These are phyloP conservation scores for Lithophane leautieri DNA, from an alignment of 2,888 invertebrate genomes.

Conservation along the genomic window DNA sequence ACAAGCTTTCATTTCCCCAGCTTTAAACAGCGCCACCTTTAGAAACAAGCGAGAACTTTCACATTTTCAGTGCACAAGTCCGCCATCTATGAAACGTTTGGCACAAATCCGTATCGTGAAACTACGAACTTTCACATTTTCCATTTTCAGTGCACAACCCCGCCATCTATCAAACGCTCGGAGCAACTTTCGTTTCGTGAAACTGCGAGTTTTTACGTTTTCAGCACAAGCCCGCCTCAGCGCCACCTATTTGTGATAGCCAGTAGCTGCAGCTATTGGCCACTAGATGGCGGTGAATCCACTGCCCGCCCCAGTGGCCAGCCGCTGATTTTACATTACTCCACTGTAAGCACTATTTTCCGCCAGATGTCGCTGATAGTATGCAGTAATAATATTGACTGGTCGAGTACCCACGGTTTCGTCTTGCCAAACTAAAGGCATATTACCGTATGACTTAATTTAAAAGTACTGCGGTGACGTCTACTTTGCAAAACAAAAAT, in stretches of 20 bases:
- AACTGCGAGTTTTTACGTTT: not conserved
- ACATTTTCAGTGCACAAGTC: not conserved
- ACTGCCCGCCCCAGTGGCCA: no score
- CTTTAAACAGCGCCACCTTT: constrained; percentile 26
- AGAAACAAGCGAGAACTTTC: constrained; percentile 2
- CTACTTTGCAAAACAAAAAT: constrained; percentile 25
- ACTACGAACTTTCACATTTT: not conserved
- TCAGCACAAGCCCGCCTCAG: not conserved
- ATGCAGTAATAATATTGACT: constrained; percentile 76
- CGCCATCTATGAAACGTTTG: not conserved
- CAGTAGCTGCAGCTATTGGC: not conserved
- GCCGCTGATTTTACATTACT: not conserved
- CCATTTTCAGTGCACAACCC: not conserved
- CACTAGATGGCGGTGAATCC: constrained; percentile 41
- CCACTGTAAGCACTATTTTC: constrained; percentile 47
- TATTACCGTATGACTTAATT: constrained; percentile 44
- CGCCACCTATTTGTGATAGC: constrained; percentile 12
- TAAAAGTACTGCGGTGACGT: constrained; percentile 41
- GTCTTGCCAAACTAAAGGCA: constrained; percentile 56
- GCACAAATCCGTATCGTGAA: not conserved
- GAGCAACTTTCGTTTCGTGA: not conserved
- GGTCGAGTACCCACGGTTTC: constrained; percentile 51
- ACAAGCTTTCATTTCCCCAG: not conserved
- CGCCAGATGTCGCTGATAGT: constrained; percentile 68
- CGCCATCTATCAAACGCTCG: constrained; percentile 13